phyloP scores from a whole-genome alignment of 2,113 vertebrate genomes.

The Otis tarda region DNA sequence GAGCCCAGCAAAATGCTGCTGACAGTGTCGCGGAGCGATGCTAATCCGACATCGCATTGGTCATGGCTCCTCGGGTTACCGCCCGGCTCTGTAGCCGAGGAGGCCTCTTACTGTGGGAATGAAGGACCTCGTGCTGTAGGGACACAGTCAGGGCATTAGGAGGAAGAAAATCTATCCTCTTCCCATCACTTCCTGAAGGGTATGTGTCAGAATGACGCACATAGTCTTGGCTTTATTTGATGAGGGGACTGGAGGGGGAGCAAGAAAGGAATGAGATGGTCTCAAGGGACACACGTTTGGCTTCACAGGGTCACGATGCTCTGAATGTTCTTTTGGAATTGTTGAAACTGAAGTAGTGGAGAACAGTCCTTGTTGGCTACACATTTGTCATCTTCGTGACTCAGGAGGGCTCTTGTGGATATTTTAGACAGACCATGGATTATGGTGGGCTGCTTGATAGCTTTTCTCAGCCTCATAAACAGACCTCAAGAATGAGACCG shows the following conservation, averaged over 20 bases:
- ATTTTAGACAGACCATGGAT: conserved; percentile 14
- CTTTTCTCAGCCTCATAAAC: conserved; percentile 63
- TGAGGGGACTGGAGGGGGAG: not conserved
- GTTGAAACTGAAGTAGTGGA: conserved; percentile 39
- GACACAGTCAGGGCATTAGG: conserved; percentile 55
- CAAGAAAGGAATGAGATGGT: conserved; percentile 37
- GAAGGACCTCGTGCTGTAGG: conserved; percentile 54
- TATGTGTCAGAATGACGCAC: conserved; percentile 63
- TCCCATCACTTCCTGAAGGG: conserved; percentile 62
- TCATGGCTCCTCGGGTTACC: conserved; percentile 61
- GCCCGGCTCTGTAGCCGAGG: not conserved
- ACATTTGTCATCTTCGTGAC: conserved; percentile 61
- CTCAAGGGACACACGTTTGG: not conserved
- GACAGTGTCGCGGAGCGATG: conserved; percentile 34
- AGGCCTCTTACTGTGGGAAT: conserved; percentile 61
- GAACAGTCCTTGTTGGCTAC: not conserved
- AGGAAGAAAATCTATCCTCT: conserved; percentile 64
- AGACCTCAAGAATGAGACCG: not conserved
- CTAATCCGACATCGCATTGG: conserved; percentile 58
- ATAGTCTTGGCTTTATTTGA: conserved; percentile 15
- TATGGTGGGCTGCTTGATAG: not conserved
- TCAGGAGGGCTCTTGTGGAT: conserved; percentile 34
- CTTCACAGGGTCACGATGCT: conserved; percentile 27
- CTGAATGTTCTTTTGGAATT: conserved; percentile 18
- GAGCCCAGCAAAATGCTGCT: conserved; percentile 51